Percentiles rank a stretch among this genome's conserved stretches.
Evolutionary conservation across 2,113 vertebrate species (phyloP).

Genomic region (Ornithorhynchus anatinus): DNA sequence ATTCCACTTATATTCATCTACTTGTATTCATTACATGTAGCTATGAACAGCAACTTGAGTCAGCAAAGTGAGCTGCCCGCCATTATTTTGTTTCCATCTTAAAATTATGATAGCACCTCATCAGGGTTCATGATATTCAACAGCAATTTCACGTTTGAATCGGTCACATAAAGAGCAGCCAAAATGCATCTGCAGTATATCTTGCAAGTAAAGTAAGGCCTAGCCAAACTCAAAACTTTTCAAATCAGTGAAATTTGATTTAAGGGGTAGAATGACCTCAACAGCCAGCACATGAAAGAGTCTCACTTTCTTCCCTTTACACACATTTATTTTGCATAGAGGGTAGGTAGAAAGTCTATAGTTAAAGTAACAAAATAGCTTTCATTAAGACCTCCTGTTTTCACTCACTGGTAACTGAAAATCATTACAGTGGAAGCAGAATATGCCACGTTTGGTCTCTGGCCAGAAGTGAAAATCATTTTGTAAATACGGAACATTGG

Average conservation of each 20-base stretch:
- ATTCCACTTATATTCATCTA: constrained; percentile 47
- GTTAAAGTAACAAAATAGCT: constrained; percentile 2
- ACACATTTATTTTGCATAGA: constrained; percentile 23
- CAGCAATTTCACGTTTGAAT: background rate
- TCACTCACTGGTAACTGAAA: constrained; percentile 1
- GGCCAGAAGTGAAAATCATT: background rate
- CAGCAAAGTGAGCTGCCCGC: background rate
- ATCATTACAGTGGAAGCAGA: background rate
- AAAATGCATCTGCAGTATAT: background rate
- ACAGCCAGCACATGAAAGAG: constrained; percentile 6
- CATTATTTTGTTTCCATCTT: background rate
- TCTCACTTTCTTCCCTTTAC: background rate
- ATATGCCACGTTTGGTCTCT: background rate
- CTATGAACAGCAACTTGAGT: constrained; percentile 6
- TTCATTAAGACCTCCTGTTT: constrained; percentile 5
- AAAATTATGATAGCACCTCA: background rate
- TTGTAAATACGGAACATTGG: background rate
- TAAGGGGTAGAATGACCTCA: constrained; percentile 15
- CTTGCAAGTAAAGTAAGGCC: constrained; percentile 39
- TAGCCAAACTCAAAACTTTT: constrained; percentile 16
- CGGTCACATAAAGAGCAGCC: background rate
- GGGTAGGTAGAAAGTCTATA: constrained; percentile 13
- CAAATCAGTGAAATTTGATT: constrained; percentile 29
- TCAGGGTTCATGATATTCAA: background rate
- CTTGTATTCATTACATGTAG: constrained; percentile 19